A percentile compares a stretch with the other conserved stretches of the same genome.
Conservation (phyloP, 2,888 invertebrate species). For the Alsophila aescularia region DNA sequence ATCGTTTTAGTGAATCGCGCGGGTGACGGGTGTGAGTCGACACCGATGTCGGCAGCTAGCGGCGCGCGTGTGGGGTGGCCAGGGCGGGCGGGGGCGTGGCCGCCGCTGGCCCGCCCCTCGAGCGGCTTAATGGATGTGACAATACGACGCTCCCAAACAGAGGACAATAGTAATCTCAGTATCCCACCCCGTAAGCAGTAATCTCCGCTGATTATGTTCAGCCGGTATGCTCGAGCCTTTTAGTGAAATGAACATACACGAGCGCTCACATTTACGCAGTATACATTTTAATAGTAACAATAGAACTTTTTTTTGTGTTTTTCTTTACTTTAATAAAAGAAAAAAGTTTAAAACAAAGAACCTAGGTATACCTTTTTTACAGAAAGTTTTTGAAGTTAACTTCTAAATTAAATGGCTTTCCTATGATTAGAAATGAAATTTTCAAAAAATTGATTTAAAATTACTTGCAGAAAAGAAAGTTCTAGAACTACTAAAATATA, state of each 20-base stretch:
- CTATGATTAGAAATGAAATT: no score
- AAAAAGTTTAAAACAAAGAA: no score
- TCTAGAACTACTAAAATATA: no score
- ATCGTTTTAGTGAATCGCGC: constrained; percentile 72
- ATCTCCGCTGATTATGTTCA: constrained; percentile 50
- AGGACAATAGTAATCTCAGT: constrained; percentile 75
- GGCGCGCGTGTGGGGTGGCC: constrained; percentile 52
- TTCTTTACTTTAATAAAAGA: no score
- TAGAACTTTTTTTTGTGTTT: no score
- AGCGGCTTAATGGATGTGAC: constrained; percentile 80
- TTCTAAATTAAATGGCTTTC: no score
- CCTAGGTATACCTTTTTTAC: background rate
- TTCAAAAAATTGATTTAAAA: no score
- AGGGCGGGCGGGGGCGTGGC: constrained; percentile 63
- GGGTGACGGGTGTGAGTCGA: constrained; percentile 28
- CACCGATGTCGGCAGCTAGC: constrained; percentile 30
- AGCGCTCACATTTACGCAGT: background rate
- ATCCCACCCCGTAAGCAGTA: constrained; percentile 66
- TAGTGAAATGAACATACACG: constrained; percentile 33
- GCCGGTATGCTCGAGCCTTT: constrained; percentile 36
- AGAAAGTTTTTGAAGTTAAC: no score
- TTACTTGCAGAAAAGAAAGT: no score
- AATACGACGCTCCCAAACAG: constrained; percentile 78
- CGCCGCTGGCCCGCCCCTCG: constrained; percentile 59
- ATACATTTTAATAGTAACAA: background rate